These are phyloP conservation scores for Harpagus bidentatus DNA, from an alignment of 2,113 vertebrate genomes.

Conservation along the genomic window DNA sequence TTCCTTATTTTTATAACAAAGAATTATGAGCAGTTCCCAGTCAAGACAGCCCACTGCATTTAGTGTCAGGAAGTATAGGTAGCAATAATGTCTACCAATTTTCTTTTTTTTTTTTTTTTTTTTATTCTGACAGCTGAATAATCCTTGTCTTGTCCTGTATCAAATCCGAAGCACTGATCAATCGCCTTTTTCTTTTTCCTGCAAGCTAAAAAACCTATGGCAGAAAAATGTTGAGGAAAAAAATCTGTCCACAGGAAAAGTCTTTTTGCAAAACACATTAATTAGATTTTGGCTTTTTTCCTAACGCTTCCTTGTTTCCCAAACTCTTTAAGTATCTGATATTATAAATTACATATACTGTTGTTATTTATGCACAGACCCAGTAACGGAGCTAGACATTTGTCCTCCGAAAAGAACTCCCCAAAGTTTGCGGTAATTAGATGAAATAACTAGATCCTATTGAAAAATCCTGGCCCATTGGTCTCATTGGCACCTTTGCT, in stretches of 20 bases:
- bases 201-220: neutral
- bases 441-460: neutral
- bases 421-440: neutral
- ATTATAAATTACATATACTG: neutral
- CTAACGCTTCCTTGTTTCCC: neutral
- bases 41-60: neutral
- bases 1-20: neutral
- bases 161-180: neutral
- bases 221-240: neutral
- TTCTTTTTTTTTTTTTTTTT: neutral
- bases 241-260: neutral
- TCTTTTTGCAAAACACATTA: neutral
- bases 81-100: neutral
- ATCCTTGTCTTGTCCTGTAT: neutral
- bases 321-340: neutral
- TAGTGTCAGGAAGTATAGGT: neutral
- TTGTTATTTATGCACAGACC: neutral
- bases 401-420: neutral
- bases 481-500: neutral
- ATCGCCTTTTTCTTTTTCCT: accelerated
- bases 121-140: neutral
- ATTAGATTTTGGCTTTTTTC: neutral
- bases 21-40: neutral
- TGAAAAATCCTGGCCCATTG: neutral
- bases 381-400: neutral